phyloP scores from a whole-genome alignment of 1,140 invertebrate genomes.

The Ceratina calcarata region DNA sequence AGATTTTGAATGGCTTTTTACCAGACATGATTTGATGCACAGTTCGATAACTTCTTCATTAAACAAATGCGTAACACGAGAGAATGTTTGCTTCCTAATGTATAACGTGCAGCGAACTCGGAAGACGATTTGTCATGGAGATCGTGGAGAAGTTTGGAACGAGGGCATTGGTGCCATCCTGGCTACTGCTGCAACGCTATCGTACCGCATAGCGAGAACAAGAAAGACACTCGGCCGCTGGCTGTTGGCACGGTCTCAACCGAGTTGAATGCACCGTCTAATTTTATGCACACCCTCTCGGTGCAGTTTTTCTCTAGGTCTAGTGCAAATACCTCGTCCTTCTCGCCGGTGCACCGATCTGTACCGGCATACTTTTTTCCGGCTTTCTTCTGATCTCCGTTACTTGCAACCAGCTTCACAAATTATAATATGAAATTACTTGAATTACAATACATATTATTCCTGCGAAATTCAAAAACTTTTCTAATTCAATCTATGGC shows the following conservation, averaged over 20 bases:
- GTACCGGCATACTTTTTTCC: constrained; percentile 9
- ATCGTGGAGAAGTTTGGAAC: constrained; percentile 60
- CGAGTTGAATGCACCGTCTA: constrained; percentile 71
- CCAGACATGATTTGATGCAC: too few relatives aligned
- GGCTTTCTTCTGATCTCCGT: too few relatives aligned
- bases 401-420: too few relatives aligned
- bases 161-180: constrained; percentile 64
- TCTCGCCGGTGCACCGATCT: background rate
- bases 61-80: too few relatives aligned
- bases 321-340: constrained; percentile 63
- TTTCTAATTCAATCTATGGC: too few relatives aligned
- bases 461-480: too few relatives aligned
- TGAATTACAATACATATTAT: too few relatives aligned
- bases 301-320: constrained; percentile 65
- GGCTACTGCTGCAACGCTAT: constrained; percentile 49
- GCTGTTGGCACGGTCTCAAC: constrained; percentile 65
- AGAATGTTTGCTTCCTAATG: background rate
- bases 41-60: too few relatives aligned
- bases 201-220: constrained; percentile 51
- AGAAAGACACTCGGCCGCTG: constrained; percentile 39
- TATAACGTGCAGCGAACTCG: constrained; percentile 38
- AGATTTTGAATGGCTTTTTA: too few relatives aligned
- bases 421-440: too few relatives aligned
- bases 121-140: constrained; percentile 52
- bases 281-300: constrained; percentile 60